Conservation (phyloP, 2,888 invertebrate species). For the Campopleginae sp. region DNA sequence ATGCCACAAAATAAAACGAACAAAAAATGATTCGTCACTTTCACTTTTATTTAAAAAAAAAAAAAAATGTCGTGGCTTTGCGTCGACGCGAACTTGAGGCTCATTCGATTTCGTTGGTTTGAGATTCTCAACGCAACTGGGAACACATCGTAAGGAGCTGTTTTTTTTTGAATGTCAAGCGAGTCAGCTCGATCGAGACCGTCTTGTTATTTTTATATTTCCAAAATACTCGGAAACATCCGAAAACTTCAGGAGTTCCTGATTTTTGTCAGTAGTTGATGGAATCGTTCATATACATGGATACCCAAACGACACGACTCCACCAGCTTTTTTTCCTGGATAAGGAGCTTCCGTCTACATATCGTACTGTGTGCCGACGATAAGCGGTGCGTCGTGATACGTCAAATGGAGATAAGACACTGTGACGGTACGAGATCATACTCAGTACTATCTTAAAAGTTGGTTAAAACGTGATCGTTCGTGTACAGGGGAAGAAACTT, state of each 20-base stretch:
- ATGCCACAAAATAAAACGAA: no score
- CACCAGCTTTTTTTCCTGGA: not conserved
- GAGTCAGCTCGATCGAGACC: not conserved
- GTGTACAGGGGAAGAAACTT: conserved; percentile 68
- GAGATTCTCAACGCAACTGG: no score
- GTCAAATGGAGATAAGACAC: conserved; percentile 80
- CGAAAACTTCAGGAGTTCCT: not conserved
- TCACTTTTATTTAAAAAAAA: not conserved
- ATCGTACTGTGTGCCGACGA: conserved; percentile 45
- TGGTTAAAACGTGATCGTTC: conserved; percentile 52
- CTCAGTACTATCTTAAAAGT: conserved; percentile 11
- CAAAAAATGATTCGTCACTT: no score
- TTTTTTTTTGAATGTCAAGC: not conserved
- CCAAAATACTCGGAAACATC: not conserved
- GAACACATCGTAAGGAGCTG: not conserved
- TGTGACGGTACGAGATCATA: conserved; percentile 73
- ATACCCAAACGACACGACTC: not conserved
- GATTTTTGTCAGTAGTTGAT: not conserved
- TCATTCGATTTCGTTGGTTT: no score
- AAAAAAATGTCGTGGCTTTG: no score
- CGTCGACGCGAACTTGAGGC: no score
- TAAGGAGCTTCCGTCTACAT: conserved; percentile 1
- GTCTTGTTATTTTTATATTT: no score
- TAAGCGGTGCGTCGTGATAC: conserved; percentile 64
- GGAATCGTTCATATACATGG: not conserved